These are phyloP conservation scores for Calliopum simillimum DNA, from an alignment of 2,888 invertebrate species.

Conservation along the genomic window DNA sequence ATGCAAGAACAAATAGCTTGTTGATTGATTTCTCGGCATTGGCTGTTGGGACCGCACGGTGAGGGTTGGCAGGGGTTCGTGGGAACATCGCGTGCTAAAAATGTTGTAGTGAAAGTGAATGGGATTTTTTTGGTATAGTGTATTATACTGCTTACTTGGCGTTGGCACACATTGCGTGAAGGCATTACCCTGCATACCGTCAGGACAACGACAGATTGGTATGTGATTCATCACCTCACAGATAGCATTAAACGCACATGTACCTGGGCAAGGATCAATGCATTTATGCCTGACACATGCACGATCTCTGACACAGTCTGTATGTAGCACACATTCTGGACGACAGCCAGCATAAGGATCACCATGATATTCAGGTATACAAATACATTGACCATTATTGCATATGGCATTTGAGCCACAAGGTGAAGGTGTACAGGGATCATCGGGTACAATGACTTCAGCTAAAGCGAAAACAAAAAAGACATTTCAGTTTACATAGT, in stretches of 20 bases:
- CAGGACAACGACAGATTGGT: conserved; percentile 74
- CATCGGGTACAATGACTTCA: conserved; percentile 57
- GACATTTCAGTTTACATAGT: background rate
- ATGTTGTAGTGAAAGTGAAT: conserved; percentile 29
- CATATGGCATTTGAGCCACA: conserved; percentile 81
- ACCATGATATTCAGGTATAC: conserved; percentile 75
- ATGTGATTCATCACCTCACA: conserved; percentile 82
- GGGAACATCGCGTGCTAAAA: conserved; percentile 54
- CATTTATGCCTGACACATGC: conserved; percentile 81
- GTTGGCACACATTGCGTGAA: conserved; percentile 73
- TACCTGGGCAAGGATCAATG: conserved; percentile 78
- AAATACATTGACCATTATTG: conserved; percentile 75
- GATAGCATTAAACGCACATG: conserved; percentile 77
- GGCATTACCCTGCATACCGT: conserved; percentile 77
- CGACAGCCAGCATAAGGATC: conserved; percentile 78
- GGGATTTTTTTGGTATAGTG: background rate
- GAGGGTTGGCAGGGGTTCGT: conserved; percentile 73
- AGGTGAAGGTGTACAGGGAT: conserved; percentile 78
- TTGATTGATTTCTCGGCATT: conserved; percentile 79
- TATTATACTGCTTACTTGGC: conserved; percentile 67
- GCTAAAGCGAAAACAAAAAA: conserved; percentile 42
- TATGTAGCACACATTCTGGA: conserved; percentile 78
- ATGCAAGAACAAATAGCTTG: conserved; percentile 79
- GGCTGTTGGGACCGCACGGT: conserved; percentile 86
- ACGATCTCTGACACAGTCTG: conserved; percentile 75